phyloP scores from a whole-genome alignment of 2,888 invertebrate species.

The Harpalus rufipes region DNA sequence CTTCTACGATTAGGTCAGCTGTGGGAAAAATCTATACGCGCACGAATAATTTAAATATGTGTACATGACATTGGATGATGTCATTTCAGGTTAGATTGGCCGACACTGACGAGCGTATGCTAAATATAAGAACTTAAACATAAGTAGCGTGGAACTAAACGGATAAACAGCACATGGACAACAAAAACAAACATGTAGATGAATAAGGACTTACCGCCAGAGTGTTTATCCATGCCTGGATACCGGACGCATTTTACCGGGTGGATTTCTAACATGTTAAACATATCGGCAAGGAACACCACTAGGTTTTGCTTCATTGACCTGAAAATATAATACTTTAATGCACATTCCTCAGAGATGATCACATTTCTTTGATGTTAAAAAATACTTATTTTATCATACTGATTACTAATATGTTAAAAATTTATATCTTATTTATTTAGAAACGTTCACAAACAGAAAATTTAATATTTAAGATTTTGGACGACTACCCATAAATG shows the following conservation, averaged over 20 bases:
- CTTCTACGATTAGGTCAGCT: slow-evolving; percentile 54
- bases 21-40: slow-evolving; percentile 61
- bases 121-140: slow-evolving; percentile 47
- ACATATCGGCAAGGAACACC: slow-evolving; percentile 95
- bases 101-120: slow-evolving; percentile 43
- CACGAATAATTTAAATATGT: slow-evolving; percentile 61
- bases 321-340: slow-evolving; percentile 76
- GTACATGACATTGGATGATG: slow-evolving; percentile 55
- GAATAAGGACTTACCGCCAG: slow-evolving; percentile 74
- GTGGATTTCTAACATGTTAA: slow-evolving; percentile 95
- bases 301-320: slow-evolving; percentile 95
- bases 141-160: slow-evolving; percentile 49
- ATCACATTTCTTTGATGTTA: not conserved
- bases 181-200: slow-evolving; percentile 68
- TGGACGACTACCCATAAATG: too few relatives aligned
- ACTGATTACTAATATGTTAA: not conserved
- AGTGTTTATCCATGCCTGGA: slow-evolving; percentile 84
- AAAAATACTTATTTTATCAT: not conserved
- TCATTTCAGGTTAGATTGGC: slow-evolving; percentile 38
- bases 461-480: too few relatives aligned
- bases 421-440: too few relatives aligned
- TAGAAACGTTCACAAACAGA: too few relatives aligned
- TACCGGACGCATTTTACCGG: slow-evolving; percentile 92
- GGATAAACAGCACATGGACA: slow-evolving; percentile 69
- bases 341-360: slow-evolving; percentile 2